Evolutionary conservation across 2,113 vertebrate genomes (phyloP), one percentile per base, ranked within the genome.

Genomic region (Antechinus flavipes): DNA sequence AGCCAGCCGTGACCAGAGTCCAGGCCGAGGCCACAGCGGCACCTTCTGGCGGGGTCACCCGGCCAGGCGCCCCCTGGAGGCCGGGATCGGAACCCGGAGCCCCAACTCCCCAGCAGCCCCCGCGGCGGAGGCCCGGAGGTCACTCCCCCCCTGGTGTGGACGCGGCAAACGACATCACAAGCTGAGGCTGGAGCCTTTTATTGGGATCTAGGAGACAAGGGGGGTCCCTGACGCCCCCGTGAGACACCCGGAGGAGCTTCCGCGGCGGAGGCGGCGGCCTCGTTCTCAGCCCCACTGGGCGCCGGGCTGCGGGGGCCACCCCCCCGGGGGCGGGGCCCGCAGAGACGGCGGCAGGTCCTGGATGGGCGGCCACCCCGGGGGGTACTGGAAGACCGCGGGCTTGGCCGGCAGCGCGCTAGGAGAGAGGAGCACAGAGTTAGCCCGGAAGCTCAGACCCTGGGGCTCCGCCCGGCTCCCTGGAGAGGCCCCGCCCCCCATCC

Each of bases 301-400:
- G 19, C 0, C 76, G n/a, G 97, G 97, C 42, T 98, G 97, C 14
- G 98, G 92, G 0, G 89, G 97, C 98, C 98, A 99, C 0, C 98
- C 98, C 3, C 98, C 98, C 0, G 98, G 98, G 0, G 98, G 98
- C 7, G 99, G 99, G 55, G 99, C 97, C 96, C 98, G 97, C 95
- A 99, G 98, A 55, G 99, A 99, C 0, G 97, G 99, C 1, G 99
- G 99, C 84, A 99, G 98, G 19, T 99, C 99, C 97, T 99, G 99
- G n/a, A 98, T 25, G 0, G 99, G 98, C 0, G 98, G 99, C 99
- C 99, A 99, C 84, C 99, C 99, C 0, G 98, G 97, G 0, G 99
- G 99, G 94, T 98, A 99, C 96, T 99, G 99, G 98, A 99, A 99
- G 2, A 98, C 94, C 0, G 96, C 27, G 93, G 97, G 98, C 93